These are phyloP conservation scores for Periophthalmodon schlosseri DNA, from an alignment of 2,113 vertebrate species.

Conservation along the genomic window DNA sequence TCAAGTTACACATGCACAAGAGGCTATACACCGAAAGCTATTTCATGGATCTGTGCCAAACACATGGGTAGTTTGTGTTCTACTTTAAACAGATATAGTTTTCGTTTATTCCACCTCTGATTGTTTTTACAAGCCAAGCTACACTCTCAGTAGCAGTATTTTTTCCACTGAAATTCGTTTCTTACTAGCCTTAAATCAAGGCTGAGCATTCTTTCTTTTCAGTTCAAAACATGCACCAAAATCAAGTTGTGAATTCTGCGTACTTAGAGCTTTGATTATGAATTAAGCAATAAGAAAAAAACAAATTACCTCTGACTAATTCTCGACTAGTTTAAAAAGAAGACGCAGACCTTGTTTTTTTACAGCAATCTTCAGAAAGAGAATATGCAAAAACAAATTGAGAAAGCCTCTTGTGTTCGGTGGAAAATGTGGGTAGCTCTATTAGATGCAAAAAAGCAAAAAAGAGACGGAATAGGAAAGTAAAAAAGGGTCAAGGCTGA, in stretches of 20 bases:
- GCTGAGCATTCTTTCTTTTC: constrained; percentile 7
- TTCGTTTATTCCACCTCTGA: constrained; percentile 13
- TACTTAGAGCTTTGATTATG: constrained; percentile 16
- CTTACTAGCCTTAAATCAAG: constrained; percentile 20
- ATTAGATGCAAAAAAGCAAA: constrained; percentile 37
- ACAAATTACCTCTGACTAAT: constrained; percentile 11
- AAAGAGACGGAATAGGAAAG: constrained; percentile 15
- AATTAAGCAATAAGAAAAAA: constrained; percentile 4
- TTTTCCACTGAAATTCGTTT: constrained; percentile 15
- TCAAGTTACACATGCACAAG: constrained; percentile 40
- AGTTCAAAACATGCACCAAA: constrained; percentile 8
- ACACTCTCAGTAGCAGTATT: constrained; percentile 9
- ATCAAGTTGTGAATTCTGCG: constrained; percentile 17
- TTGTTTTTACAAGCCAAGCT: constrained; percentile 26
- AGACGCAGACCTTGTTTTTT: background rate
- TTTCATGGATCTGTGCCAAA: constrained; percentile 40
- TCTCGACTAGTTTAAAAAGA: background rate
- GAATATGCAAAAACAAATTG: constrained; percentile 15
- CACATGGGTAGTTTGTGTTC: constrained; percentile 14
- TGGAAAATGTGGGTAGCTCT: constrained; percentile 18
- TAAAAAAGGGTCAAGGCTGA: constrained; percentile 31
- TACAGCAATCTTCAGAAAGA: constrained; percentile 18
- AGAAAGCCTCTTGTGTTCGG: constrained; percentile 24
- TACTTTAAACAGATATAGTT: constrained; percentile 25
- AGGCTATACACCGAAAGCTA: constrained; percentile 15